Percentiles rank a stretch among this genome's conserved stretches.
phyloP scores from a whole-genome alignment of 2,113 vertebrate species.

The Struthio camelus region DNA sequence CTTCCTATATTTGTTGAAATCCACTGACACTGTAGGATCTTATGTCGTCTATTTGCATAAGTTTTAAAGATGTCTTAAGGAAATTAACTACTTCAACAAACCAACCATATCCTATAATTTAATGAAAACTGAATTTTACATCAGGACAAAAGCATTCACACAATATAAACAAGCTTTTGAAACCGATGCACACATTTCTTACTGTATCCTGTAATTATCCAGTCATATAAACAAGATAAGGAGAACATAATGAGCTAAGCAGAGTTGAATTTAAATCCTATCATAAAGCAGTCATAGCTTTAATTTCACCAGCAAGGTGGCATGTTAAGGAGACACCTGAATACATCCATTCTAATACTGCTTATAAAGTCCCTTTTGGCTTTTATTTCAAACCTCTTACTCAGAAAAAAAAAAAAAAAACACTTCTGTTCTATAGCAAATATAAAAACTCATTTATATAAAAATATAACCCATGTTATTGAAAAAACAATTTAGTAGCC shows the following conservation, averaged over 20 bases:
- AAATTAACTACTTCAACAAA: conserved; percentile 38
- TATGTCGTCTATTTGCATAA: not conserved
- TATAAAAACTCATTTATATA: conserved; percentile 38
- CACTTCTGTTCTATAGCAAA: conserved; percentile 27
- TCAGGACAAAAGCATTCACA: conserved; percentile 41
- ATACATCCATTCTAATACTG: not conserved
- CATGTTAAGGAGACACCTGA: conserved; percentile 3
- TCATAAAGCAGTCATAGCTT: conserved; percentile 40
- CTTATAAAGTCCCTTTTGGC: not conserved
- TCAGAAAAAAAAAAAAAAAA: not conserved
- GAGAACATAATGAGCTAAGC: conserved; percentile 16
- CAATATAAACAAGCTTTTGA: conserved; percentile 34
- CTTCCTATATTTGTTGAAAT: not conserved
- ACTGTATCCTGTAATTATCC: conserved; percentile 38
- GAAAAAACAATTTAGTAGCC: not conserved
- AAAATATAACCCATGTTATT: not conserved
- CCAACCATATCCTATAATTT: not conserved
- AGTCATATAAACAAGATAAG: conserved; percentile 50
- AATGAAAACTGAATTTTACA: conserved; percentile 7
- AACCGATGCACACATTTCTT: conserved; percentile 42
- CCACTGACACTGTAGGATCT: not conserved
- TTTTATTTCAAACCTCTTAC: not conserved
- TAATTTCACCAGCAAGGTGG: conserved; percentile 52
- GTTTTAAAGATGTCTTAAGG: conserved; percentile 12
- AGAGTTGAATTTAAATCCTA: conserved; percentile 46